These are phyloP conservation scores for Nesidiocoris tenuis DNA, from an alignment of 2,888 invertebrate genomes.

Conservation along the genomic window DNA sequence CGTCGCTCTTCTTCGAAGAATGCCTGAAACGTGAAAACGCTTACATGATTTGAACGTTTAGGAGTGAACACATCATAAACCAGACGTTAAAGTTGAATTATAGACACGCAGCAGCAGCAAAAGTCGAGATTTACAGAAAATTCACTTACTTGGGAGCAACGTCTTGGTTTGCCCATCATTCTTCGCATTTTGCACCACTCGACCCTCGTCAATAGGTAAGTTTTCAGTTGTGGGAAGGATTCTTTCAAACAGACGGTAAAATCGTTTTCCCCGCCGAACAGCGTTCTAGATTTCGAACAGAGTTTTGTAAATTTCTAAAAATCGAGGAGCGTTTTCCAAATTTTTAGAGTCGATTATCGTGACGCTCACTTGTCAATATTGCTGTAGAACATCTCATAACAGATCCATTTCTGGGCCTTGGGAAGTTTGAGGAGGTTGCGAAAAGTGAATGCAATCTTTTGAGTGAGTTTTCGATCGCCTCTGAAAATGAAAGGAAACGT, in stretches of 20 bases:
- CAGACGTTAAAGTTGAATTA: too few relatives aligned
- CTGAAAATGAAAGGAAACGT: constrained; percentile 42
- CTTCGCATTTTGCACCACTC: constrained; percentile 95
- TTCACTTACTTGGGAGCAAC: constrained; percentile 72
- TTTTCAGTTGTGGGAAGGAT: constrained; percentile 88
- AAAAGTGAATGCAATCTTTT: constrained; percentile 82
- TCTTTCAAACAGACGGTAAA: constrained; percentile 91
- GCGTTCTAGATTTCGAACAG: constrained; percentile 67
- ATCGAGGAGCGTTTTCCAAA: too few relatives aligned
- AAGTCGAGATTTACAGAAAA: too few relatives aligned
- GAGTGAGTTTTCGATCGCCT: constrained; percentile 82
- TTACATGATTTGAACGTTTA: too few relatives aligned
- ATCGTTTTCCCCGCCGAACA: constrained; percentile 95
- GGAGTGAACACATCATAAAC: too few relatives aligned
- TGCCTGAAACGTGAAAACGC: too few relatives aligned
- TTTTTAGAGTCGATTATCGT: too few relatives aligned
- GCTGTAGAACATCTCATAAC: constrained; percentile 99
- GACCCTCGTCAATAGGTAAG: constrained; percentile 76
- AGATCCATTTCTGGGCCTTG: constrained; percentile 98
- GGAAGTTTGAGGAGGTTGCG: constrained; percentile 93
- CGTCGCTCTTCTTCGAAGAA: constrained; percentile 94
- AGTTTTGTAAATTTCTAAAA: too few relatives aligned
- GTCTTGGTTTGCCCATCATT: constrained; percentile 95
- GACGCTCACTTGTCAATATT: constrained; percentile 84
- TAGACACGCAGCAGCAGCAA: too few relatives aligned